These are phyloP conservation scores for Trogon melanurus DNA, from an alignment of 2,113 vertebrate species.

Conservation along the genomic window DNA sequence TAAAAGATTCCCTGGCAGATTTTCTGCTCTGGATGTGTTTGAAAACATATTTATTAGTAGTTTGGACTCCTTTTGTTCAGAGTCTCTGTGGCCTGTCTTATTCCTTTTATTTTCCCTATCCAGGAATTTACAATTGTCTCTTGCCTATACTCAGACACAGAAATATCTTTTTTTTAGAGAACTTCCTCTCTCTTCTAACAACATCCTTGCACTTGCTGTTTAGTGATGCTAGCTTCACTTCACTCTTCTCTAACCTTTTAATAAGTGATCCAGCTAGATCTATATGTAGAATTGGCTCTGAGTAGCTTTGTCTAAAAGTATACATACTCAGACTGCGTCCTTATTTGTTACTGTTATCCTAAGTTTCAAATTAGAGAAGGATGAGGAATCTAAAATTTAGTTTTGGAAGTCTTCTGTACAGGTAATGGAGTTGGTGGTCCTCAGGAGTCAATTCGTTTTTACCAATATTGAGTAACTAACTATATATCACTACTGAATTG, in stretches of 20 bases:
- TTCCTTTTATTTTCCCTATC: neutral
- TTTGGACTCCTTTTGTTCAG: neutral
- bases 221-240: neutral
- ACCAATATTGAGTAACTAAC: neutral
- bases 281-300: neutral
- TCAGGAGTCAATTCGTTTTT: neutral
- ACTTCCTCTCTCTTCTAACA: neutral
- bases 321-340: neutral
- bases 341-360: neutral
- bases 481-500: neutral
- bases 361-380: neutral
- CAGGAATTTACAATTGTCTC: neutral
- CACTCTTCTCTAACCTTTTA: neutral
- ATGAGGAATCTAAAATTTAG: neutral
- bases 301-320: neutral
- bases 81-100: neutral
- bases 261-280: neutral
- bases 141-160: neutral
- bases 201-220: neutral
- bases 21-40: neutral
- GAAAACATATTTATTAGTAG: neutral
- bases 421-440: neutral
- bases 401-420: neutral
- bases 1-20: neutral
- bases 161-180: neutral